Base-by-base conservation (phyloP, 2,888 invertebrate genomes). In the Sipunculus nudus region DNA sequence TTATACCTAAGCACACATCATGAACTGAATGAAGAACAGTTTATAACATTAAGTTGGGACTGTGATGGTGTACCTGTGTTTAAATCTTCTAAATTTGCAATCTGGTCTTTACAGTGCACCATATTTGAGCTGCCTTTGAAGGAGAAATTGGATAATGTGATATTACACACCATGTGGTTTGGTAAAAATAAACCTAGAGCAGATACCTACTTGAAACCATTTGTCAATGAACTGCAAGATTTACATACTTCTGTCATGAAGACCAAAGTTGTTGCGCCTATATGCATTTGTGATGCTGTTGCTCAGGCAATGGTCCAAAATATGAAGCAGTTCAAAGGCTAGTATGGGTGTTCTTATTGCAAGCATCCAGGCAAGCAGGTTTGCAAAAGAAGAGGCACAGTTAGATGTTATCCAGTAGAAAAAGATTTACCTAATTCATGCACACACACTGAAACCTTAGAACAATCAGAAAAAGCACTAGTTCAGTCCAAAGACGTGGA, bases 121-220 rank as follows among this genome's bases (percentile, higher is more conserved):
- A n/a, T n/a, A n/a, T n/a, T n/a, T n/a, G n/a, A n/a, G n/a, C n/a
- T n/a, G n/a, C n/a, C n/a, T n/a, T n/a, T n/a, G n/a, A n/a, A n/a
- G n/a, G n/a, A n/a, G n/a, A n/a, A n/a, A n/a, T n/a, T n/a, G n/a
- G n/a, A n/a, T n/a, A n/a, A n/a, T n/a, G n/a, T n/a, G n/a, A n/a
- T n/a, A n/a, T n/a, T n/a, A n/a, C n/a, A n/a, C n/a, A n/a, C n/a
- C n/a, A n/a, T n/a, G n/a, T n/a, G n/a, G n/a, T n/a, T n/a, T n/a
- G n/a, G n/a, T n/a, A n/a, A n/a, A n/a, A n/a, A n/a, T n/a, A 43
- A 43, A 26, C 43, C 43, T 1, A 32, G 23, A 19, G 21, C 38
- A 19, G 38, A 50, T 21, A 50, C 50, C 3, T 19, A 35, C 31
- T 32, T 50, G 21, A 19, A 38, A 6, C 50, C 50, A 26, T 50